Percentiles rank a stretch among this genome's conserved stretches.
Evolutionary conservation across 2,888 invertebrate species (phyloP).

Genomic region (Icerya purchasi): DNA sequence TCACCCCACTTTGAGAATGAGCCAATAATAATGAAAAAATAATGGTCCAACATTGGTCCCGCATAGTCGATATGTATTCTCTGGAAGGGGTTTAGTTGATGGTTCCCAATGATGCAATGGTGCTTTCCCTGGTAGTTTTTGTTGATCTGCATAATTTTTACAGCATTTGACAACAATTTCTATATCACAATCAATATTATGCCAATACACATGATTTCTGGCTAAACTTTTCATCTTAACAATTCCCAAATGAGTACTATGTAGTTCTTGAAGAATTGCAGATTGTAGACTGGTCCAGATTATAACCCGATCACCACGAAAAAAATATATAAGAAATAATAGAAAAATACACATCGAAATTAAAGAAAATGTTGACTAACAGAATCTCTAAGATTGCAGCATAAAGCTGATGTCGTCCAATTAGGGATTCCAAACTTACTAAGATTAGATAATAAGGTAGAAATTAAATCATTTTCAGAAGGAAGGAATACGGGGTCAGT

Average conservation of each 20-base stretch:
- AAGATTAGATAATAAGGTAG: too few species aligned
- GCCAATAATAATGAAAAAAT: conserved; percentile 1
- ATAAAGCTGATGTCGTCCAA: too few species aligned
- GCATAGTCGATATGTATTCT: conserved; percentile 13
- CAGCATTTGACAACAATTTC: conserved; percentile 18
- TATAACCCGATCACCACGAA: conserved; percentile 13
- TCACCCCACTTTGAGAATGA: neutral
- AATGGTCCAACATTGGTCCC: neutral
- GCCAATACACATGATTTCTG: conserved; percentile 20
- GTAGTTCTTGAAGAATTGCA: conserved; percentile 18
- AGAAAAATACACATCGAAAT: too few species aligned
- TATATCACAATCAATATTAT: conserved; percentile 18
- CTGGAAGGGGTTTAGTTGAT: conserved; percentile 15
- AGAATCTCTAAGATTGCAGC: too few species aligned
- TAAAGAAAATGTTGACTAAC: too few species aligned
- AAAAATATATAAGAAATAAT: too few species aligned
- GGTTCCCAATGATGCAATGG: conserved; percentile 19
- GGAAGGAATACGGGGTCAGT: too few species aligned
- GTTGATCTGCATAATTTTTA: conserved; percentile 17
- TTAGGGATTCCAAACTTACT: too few species aligned
- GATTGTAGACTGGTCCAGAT: conserved; percentile 14
- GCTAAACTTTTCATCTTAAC: conserved; percentile 20
- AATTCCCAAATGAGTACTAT: conserved; percentile 19
- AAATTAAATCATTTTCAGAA: too few species aligned
- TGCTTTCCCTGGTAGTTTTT: conserved; percentile 17